These are phyloP conservation scores for Chloropsis cyanopogon DNA, from an alignment of 2,113 vertebrate genomes.

Conservation along the genomic window DNA sequence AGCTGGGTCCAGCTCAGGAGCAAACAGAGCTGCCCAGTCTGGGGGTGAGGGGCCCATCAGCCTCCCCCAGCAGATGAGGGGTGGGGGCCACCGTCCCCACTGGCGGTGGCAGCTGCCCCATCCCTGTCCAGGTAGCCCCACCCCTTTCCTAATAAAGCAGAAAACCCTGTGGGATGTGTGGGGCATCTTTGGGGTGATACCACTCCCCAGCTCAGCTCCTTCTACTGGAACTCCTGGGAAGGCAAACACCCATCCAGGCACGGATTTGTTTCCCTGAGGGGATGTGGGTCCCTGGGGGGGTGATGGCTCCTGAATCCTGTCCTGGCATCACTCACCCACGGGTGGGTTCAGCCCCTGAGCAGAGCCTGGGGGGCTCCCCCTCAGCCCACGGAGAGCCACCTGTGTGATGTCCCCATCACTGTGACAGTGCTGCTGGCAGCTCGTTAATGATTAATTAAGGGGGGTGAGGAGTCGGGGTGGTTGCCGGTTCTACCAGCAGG, in stretches of 20 bases:
- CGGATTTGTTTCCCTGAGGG: accelerated
- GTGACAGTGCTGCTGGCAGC: not conserved
- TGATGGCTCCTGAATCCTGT: not conserved
- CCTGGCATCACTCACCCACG: accelerated
- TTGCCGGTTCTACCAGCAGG: not conserved
- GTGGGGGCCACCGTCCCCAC: not conserved
- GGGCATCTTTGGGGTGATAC: not conserved
- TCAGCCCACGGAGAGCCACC: not conserved
- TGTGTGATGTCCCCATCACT: not conserved
- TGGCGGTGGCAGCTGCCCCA: not conserved
- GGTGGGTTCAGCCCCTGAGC: not conserved
- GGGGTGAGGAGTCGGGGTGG: not conserved
- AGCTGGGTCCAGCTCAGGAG: not conserved
- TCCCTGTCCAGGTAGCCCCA: not conserved
- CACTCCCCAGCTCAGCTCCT: not conserved
- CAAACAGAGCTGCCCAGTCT: not conserved
- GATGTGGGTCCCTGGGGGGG: not conserved
- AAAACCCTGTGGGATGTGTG: not conserved
- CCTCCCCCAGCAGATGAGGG: not conserved
- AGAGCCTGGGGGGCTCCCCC: not conserved
- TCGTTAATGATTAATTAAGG: not conserved
- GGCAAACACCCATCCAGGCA: not conserved
- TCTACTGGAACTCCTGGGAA: not conserved
- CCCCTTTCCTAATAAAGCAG: constrained; percentile 33
- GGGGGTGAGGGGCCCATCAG: not conserved